These are phyloP conservation scores for Sebastes steindachneri DNA, from an alignment of 2,797 vertebrate species.

Conservation along the genomic window DNA sequence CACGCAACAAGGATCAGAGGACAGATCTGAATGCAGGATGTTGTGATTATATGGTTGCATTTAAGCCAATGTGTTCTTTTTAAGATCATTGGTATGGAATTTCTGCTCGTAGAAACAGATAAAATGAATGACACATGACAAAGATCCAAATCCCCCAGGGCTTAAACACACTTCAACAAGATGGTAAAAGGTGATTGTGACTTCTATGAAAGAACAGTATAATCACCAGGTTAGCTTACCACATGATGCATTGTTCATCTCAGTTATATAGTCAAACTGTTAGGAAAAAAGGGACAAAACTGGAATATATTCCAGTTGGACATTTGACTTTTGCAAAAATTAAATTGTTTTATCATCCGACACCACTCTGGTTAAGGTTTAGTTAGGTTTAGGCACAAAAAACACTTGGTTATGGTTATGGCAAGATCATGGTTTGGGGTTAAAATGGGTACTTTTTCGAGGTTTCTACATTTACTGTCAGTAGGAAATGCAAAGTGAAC, in stretches of 20 bases:
- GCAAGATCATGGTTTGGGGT: not conserved
- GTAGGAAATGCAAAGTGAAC: not conserved
- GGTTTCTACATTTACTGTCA: not conserved
- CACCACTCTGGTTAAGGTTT: not conserved
- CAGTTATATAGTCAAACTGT: not conserved
- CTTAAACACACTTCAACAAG: not conserved
- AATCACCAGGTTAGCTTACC: not conserved
- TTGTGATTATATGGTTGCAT: constrained; percentile 48
- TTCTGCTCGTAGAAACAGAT: constrained; percentile 13
- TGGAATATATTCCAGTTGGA: not conserved
- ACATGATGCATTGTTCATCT: not conserved
- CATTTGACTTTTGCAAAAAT: not conserved
- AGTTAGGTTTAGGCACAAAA: not conserved
- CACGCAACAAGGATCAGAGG: constrained; percentile 58
- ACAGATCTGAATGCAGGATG: constrained; percentile 48
- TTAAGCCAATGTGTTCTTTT: constrained; percentile 30
- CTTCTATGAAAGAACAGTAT: not conserved
- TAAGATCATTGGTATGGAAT: constrained; percentile 36
- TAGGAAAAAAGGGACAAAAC: not conserved
- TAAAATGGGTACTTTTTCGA: not conserved
- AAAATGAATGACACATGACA: constrained; percentile 30
- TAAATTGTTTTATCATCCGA: not conserved
- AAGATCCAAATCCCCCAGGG: constrained; percentile 7
- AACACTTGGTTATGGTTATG: not conserved
- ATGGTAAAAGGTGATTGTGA: not conserved